Evolutionary conservation across 2,113 vertebrate species (phyloP).

Genomic region (Micromys minutus): DNA sequence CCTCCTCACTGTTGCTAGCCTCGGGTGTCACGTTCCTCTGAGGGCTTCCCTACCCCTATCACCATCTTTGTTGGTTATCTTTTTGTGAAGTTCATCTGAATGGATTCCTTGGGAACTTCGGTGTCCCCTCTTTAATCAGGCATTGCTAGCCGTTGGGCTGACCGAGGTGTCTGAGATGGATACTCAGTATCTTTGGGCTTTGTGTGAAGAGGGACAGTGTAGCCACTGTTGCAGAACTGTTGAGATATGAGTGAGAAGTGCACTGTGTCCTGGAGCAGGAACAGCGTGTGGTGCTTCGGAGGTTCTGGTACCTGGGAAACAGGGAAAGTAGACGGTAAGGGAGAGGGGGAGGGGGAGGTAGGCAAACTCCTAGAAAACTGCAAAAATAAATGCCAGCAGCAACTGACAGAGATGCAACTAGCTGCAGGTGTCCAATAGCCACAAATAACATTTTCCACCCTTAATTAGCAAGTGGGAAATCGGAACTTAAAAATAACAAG

Average conservation of each 20-base stretch:
- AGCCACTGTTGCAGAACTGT: neutral
- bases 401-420: neutral
- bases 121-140: neutral
- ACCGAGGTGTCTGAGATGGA: neutral
- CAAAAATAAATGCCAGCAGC: neutral
- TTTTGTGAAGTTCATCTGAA: neutral
- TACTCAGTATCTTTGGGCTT: neutral
- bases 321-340: neutral
- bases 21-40: neutral
- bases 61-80: neutral
- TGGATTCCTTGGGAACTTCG: neutral
- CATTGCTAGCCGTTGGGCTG: neutral
- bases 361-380: neutral
- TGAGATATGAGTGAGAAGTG: neutral
- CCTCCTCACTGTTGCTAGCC: neutral
- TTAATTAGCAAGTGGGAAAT: neutral
- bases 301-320: neutral
- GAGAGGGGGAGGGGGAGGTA: neutral
- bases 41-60: neutral
- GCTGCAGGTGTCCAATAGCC: neutral
- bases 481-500: constrained; percentile 29
- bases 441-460: neutral
- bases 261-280: neutral
- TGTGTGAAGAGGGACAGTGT: neutral
- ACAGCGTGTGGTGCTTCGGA: neutral